Base-by-base conservation (phyloP, 2,888 invertebrate genomes). In the Stegana nigrithorax region DNA sequence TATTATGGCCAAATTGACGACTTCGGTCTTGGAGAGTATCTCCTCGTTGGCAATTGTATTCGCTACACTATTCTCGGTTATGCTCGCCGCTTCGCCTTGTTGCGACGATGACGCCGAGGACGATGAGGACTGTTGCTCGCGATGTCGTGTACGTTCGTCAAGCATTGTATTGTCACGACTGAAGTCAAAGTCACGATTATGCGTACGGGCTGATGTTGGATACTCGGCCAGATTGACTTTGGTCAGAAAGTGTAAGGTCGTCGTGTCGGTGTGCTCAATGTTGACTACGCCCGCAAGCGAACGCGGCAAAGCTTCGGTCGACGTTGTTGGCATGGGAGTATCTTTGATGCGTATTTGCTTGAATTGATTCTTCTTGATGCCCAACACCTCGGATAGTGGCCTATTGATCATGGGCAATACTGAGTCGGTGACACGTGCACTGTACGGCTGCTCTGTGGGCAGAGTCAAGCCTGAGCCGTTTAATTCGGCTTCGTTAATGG, bases 281-380 rank as follows among this genome's bases (percentile, higher is more conserved):
- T 39, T 58, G 6, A 47, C 17, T 29, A 62, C 56, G 4, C 60
- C 58, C 1, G 63, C 53, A 47, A 74, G 60, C 2, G 72, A 68
- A n/a, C 71, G 75, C n/a, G 74, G 66, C 4, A 75, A 64, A 3
- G 74, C 67, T 39, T 83, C 81, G 1, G 75, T 71, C n/a, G 63
- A 75, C 1, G 73, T 68, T 51, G 78, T 63, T 12, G 77, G 67
- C 19, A 80, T 73, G 17, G 79, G 62, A 5, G 73, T 74, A 57
- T 86, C 86, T 32, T 85, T 84, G n/a, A 86, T 80, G 4, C 86
- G 81, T 42, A 86, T 85, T 70, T 85, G 83, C 62, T 83, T 83
- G 67, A 86, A 86, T 71, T 86, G 86, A 67, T 86, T 85, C 69
- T 86, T 86, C 60, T 85, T 86, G 45, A 86, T 86, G 64, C 86